Evolutionary conservation across 2,113 vertebrate genomes (phyloP).

Genomic region (Natator depressus): DNA sequence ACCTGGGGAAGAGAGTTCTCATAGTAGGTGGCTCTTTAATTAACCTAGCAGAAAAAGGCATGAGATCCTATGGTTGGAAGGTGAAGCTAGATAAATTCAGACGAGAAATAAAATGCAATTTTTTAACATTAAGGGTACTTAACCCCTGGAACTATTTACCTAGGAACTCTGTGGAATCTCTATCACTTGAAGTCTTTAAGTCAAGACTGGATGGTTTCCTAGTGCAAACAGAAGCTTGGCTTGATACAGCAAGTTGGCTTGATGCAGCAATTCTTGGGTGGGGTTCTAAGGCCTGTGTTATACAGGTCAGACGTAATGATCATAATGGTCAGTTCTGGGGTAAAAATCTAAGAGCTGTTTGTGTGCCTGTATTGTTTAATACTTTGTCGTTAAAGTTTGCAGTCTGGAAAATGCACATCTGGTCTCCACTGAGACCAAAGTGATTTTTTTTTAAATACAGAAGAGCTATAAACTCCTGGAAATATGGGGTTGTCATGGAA

Average conservation of each 20-base stretch:
- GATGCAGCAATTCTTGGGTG: background rate
- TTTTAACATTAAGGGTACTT: background rate
- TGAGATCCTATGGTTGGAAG: background rate
- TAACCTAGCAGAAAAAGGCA: background rate
- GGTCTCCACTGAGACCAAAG: background rate
- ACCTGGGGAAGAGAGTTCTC: background rate
- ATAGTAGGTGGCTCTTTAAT: background rate
- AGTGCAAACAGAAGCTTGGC: background rate
- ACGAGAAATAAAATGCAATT: background rate
- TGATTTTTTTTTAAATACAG: background rate
- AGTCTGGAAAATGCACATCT: background rate
- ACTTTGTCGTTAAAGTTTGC: background rate
- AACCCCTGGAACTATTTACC: background rate
- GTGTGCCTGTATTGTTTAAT: background rate
- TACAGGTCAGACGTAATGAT: background rate
- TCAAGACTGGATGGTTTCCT: background rate
- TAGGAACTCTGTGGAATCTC: background rate
- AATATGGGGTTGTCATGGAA: background rate
- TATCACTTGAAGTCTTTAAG: background rate
- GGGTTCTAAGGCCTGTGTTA: background rate
- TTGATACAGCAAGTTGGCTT: background rate
- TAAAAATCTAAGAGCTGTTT: background rate
- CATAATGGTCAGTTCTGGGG: background rate
- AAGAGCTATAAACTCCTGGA: background rate
- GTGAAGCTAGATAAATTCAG: background rate